Base-by-base conservation (phyloP, 2,113 vertebrate genomes). In the Anguilla japonica region DNA sequence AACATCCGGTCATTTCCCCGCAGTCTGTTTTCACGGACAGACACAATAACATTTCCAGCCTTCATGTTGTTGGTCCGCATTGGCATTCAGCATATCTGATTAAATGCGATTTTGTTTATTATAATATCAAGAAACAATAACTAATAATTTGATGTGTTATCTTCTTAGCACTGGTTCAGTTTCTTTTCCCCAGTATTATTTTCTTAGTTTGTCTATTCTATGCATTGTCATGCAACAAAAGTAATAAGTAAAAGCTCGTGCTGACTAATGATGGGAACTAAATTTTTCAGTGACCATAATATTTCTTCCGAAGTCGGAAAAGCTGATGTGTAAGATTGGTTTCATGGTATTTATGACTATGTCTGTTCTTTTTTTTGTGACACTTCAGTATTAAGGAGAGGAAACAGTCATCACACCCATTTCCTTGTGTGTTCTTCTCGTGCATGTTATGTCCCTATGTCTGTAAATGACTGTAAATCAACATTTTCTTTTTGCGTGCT, bases 401-500 rank as follows among this genome's bases (percentile, higher is more conserved):
- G 89, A 90, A 92, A 89, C 91, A 94, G 92, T 93, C 88, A 89
- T 92, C 89, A 88, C 90, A 90, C 89, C 91, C 91, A 90, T 93
- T 94, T 95, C 94, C 93, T 92, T 92, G 41, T 94, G 92, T 90
- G 43, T 93, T 92, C 89, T 93, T 93, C 90, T 91, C 91, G 13
- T 53, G 50, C 50, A 53, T 53, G 50, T 53, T 11, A 53, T 93
- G 93, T 94, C 91, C 94, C 93, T 94, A 92, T 95, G 93, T 94
- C 91, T 93, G 94, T 95, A 95, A 94, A 93, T 94, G 93, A 93
- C 91, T 93, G 9, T 53, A 53, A 53, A 53, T 53, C 94, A 93
- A 95, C 94, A 92, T 92, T 93, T 95, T 95, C 94, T 91, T 93
- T 91, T 88, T 87, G 83, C 90, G 88, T 91, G 88, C 92, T 90